These are phyloP conservation scores for Macrocentrus cingulum DNA, from an alignment of 1,140 invertebrate species.

Conservation along the genomic window DNA sequence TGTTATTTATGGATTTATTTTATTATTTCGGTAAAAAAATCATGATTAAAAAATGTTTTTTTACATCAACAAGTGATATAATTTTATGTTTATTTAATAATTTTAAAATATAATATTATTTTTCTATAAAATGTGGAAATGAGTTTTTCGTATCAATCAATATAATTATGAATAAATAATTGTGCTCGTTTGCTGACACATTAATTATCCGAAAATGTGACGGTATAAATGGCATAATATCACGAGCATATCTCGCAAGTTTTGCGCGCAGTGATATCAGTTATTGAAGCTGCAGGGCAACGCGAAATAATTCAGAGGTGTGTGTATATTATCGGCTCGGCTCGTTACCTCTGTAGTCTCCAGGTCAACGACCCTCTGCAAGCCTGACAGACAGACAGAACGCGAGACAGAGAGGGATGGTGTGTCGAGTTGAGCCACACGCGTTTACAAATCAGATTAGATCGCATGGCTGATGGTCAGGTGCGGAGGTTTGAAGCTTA, in stretches of 20 bases:
- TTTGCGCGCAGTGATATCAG: neutral
- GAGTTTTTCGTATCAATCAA: too few relatives aligned
- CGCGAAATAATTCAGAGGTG: neutral
- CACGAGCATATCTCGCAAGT: neutral
- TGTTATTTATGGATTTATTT: too few relatives aligned
- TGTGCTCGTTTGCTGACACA: too few relatives aligned
- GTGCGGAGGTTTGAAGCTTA: conserved; percentile 27
- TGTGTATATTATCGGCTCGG: neutral
- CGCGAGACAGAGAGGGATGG: neutral
- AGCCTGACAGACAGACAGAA: neutral
- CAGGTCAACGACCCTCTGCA: conserved; percentile 29
- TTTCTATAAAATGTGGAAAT: too few relatives aligned
- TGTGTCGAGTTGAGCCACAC: neutral
- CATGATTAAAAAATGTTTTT: too few relatives aligned
- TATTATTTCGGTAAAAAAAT: too few relatives aligned
- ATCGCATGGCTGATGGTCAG: conserved; percentile 27
- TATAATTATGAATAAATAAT: too few relatives aligned
- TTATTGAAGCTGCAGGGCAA: conserved; percentile 1
- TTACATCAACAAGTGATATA: too few relatives aligned
- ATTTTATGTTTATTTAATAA: too few relatives aligned
- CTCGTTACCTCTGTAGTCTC: conserved; percentile 22
- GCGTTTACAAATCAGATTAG: conserved; percentile 43
- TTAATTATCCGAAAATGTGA: too few relatives aligned
- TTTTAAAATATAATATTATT: too few relatives aligned
- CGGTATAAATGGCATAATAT: neutral